Percentiles rank a stretch among this genome's conserved stretches.
These are phyloP conservation scores for Lepidostoma basale DNA, from an alignment of 1,140 invertebrate species.

Conservation along the genomic window DNA sequence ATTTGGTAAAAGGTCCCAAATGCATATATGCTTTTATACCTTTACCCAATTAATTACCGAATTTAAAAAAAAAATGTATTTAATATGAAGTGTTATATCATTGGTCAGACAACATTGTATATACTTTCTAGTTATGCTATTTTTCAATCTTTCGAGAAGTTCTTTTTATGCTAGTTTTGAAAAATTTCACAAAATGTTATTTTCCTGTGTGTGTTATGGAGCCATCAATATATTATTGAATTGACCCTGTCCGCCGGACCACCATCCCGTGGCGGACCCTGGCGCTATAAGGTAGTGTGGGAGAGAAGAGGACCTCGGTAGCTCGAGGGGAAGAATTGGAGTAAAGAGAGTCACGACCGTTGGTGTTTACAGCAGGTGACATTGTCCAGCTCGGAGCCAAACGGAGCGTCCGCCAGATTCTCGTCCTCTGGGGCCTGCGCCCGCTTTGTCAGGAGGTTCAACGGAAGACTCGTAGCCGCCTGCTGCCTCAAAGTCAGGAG, in stretches of 20 bases:
- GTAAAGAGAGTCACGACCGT: constrained; percentile 17
- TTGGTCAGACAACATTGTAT: too few species aligned
- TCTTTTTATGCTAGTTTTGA: not conserved
- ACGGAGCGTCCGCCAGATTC: constrained; percentile 32
- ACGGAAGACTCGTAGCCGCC: constrained; percentile 39
- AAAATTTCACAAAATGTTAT: not conserved
- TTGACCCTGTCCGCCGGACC: too few species aligned
- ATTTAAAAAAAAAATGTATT: too few species aligned
- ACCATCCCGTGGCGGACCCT: too few species aligned
- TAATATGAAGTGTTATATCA: too few species aligned
- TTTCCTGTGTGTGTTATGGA: not conserved
- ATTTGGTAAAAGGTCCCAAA: too few species aligned
- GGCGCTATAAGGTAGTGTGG: not conserved
- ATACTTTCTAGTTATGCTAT: too few species aligned
- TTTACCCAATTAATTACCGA: too few species aligned
- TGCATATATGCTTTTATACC: too few species aligned
- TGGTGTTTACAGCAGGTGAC: constrained; percentile 38
- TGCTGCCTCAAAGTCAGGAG: constrained; percentile 31
- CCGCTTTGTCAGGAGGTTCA: constrained; percentile 35
- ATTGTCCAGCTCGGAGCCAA: constrained; percentile 20
- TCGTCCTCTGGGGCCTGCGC: constrained; percentile 22
- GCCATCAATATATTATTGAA: not conserved
- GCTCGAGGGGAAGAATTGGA: not conserved
- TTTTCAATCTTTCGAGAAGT: too few species aligned
- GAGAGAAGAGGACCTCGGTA: constrained; percentile 1